Conservation (phyloP, 2,888 invertebrate species). For the Athalia cordata region DNA sequence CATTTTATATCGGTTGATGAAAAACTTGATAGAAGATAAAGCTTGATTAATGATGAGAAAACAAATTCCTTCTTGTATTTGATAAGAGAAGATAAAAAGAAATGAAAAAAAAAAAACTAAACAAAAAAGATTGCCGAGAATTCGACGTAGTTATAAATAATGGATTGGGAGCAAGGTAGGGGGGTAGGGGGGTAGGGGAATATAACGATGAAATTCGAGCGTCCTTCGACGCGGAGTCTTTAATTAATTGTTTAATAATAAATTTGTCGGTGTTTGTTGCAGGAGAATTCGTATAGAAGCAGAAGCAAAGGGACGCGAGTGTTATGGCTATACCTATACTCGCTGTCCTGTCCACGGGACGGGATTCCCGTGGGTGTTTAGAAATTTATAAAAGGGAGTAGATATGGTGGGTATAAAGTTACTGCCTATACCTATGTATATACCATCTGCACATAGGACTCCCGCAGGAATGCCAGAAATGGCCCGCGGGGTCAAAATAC, state of each 20-base stretch:
- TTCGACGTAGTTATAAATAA: too few species aligned
- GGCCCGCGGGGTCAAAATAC: constrained; percentile 44
- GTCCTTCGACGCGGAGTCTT: constrained; percentile 46
- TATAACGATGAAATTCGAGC: constrained; percentile 48
- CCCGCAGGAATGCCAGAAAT: constrained; percentile 44
- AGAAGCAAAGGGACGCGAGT: background rate
- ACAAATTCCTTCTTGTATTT: too few species aligned
- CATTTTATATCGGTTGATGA: too few species aligned
- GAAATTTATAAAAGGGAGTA: constrained; percentile 60
- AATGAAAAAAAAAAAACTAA: too few species aligned
- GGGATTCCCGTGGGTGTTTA: constrained; percentile 56
- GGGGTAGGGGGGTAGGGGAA: background rate
- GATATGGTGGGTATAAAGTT: background rate
- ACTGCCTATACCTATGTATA: too few species aligned
- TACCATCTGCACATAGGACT: background rate
- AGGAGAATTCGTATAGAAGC: background rate
- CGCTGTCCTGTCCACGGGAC: constrained; percentile 41
- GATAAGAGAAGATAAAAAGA: too few species aligned
- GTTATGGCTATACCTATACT: constrained; percentile 6
- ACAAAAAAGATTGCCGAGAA: too few species aligned
- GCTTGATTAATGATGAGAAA: too few species aligned
- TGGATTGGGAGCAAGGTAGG: too few species aligned
- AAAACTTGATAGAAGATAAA: too few species aligned
- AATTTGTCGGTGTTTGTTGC: constrained; percentile 45
- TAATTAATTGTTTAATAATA: constrained; percentile 64